These are phyloP conservation scores for Sebastes nivosus DNA, from an alignment of 2,797 vertebrate species.

Conservation along the genomic window DNA sequence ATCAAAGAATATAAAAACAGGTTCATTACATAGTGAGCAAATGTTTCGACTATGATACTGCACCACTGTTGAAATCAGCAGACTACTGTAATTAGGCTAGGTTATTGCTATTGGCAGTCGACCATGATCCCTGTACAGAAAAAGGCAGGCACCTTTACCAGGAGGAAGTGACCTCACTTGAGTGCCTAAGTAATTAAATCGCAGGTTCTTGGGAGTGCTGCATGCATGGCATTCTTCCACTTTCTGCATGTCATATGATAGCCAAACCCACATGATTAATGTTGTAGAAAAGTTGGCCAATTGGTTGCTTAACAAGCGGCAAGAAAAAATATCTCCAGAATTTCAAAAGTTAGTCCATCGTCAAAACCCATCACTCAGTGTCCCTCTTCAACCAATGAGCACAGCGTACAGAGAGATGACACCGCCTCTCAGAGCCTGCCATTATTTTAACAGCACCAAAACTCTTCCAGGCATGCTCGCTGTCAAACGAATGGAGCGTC, in stretches of 20 bases:
- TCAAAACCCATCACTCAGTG: conserved; percentile 29
- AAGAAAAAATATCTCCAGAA: conserved; percentile 12
- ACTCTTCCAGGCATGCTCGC: conserved; percentile 57
- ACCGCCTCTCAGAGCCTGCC: conserved; percentile 47
- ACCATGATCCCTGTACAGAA: conserved; percentile 29
- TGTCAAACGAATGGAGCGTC: conserved; percentile 58
- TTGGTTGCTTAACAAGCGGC: conserved; percentile 11
- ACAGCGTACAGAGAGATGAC: conserved; percentile 3
- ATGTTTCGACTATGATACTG: conserved; percentile 30
- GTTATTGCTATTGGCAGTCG: conserved; percentile 60
- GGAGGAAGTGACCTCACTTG: conserved; percentile 55
- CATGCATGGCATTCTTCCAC: conserved; percentile 30
- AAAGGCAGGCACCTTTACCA: conserved; percentile 10
- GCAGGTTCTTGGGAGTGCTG: conserved; percentile 12
- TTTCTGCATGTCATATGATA: conserved; percentile 34
- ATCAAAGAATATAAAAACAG: background rate
- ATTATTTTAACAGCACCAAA: conserved; percentile 61
- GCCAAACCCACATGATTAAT: conserved; percentile 41
- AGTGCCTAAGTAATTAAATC: conserved; percentile 46
- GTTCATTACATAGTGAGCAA: background rate
- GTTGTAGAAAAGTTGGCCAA: background rate
- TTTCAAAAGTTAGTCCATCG: conserved; percentile 24
- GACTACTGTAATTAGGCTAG: conserved; percentile 13
- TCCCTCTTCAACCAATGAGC: conserved; percentile 42
- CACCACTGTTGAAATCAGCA: conserved; percentile 32